A percentile compares a stretch with the other conserved stretches of the same genome.
Evolutionary conservation across 2,113 vertebrate genomes (phyloP).

Genomic region (Pao palembangensis): DNA sequence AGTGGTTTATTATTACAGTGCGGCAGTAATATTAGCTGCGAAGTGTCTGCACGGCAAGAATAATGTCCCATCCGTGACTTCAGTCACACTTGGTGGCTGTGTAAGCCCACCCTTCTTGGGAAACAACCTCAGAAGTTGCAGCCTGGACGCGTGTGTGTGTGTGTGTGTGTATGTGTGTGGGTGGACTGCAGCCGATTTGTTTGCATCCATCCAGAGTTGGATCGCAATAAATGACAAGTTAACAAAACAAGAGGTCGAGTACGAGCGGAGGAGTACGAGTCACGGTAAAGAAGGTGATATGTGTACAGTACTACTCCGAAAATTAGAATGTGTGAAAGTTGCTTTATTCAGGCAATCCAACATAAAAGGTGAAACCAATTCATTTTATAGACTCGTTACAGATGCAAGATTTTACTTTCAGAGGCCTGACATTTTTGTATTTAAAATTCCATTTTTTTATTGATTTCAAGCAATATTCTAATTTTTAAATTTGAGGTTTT

Average conservation of each 20-base stretch:
- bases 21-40: slow-evolving; percentile 69
- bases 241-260: slow-evolving; percentile 48
- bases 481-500: too few species aligned
- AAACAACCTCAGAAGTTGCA: slow-evolving; percentile 36
- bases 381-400: too few species aligned
- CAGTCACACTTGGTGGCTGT: slow-evolving; percentile 40
- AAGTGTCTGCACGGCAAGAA: slow-evolving; percentile 54
- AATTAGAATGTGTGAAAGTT: too few species aligned
- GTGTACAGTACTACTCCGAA: too few species aligned
- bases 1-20: slow-evolving; percentile 70
- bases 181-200: slow-evolving; percentile 45
- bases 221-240: slow-evolving; percentile 54
- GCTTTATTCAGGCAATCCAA: too few species aligned
- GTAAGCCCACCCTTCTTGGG: slow-evolving; percentile 26
- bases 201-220: slow-evolving; percentile 43
- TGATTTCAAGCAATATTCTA: too few species aligned
- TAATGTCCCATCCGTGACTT: slow-evolving; percentile 57
- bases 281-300: not conserved
- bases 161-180: slow-evolving; percentile 26
- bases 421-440: too few species aligned
- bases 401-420: too few species aligned
- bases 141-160: slow-evolving; percentile 59
- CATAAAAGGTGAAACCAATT: too few species aligned
- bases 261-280: slow-evolving; percentile 38
- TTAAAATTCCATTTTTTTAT: too few species aligned